phyloP scores from a whole-genome alignment of 2,888 invertebrate genomes.

The Adelphocoris suturalis region DNA sequence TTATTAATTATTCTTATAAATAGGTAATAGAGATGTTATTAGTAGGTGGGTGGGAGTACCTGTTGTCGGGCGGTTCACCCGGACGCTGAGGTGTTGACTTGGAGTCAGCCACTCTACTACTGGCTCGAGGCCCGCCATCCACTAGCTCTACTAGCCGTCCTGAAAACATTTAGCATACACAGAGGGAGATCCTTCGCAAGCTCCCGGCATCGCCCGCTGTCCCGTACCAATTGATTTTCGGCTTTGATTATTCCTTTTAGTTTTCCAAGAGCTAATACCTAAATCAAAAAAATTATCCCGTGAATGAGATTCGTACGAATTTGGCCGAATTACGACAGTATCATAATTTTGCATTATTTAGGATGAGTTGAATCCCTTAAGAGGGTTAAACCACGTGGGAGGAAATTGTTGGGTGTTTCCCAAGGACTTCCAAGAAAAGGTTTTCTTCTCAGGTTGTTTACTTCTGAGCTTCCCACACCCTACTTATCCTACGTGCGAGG shows the following conservation, averaged over 20 bases:
- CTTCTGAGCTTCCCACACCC: not conserved
- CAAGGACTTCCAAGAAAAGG: not conserved
- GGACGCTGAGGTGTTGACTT: conserved; percentile 35
- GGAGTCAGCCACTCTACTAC: conserved; percentile 55
- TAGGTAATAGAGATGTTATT: too few species aligned
- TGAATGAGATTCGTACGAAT: not conserved
- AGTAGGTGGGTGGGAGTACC: conserved; percentile 47
- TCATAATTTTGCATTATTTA: not conserved
- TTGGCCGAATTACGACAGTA: too few species aligned
- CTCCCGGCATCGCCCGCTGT: conserved; percentile 25
- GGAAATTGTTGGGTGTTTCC: not conserved
- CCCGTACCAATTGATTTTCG: conserved; percentile 58
- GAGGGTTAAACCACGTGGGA: not conserved
- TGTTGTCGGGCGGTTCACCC: conserved; percentile 48
- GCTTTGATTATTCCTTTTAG: conserved; percentile 52
- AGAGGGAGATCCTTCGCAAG: conserved; percentile 34
- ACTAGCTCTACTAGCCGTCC: conserved; percentile 67
- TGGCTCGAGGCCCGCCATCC: conserved; percentile 59
- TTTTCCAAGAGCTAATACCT: not conserved
- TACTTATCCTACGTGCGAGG: too few species aligned
- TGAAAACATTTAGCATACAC: conserved; percentile 59
- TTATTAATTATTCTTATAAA: conserved; percentile 23
- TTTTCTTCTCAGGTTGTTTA: conserved; percentile 14
- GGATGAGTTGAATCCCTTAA: not conserved
- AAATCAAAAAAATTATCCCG: not conserved